These are phyloP conservation scores for Dolichomitus sp. DNA, from an alignment of 2,888 invertebrate genomes.

Conservation along the genomic window DNA sequence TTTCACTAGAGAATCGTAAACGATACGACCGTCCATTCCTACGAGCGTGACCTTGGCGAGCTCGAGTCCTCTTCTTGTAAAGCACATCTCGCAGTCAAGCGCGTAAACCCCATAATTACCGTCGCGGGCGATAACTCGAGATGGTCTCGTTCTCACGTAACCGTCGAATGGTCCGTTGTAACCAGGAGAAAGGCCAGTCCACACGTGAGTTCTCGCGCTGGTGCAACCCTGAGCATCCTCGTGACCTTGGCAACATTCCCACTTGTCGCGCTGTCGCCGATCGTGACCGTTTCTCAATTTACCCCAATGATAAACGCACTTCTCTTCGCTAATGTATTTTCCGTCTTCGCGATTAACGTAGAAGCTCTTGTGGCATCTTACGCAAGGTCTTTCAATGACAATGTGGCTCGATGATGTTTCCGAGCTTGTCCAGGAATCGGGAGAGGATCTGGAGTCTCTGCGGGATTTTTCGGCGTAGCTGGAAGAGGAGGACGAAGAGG, in stretches of 20 bases:
- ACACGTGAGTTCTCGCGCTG: conserved; percentile 91
- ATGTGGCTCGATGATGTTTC: neutral
- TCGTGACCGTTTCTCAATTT: conserved; percentile 87
- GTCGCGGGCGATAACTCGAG: conserved; percentile 87
- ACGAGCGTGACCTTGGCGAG: conserved; percentile 96
- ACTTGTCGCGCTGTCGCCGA: conserved; percentile 79
- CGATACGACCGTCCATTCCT: conserved; percentile 90
- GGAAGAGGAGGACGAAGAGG: too few relatives aligned
- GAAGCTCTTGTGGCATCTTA: conserved; percentile 92
- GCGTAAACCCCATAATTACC: conserved; percentile 90
- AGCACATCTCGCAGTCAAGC: conserved; percentile 99
- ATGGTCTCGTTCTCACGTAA: conserved; percentile 88
- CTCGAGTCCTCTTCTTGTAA: conserved; percentile 95
- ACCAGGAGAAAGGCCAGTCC: conserved; percentile 91
- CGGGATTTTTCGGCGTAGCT: conserved; percentile 48
- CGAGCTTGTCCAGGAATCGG: neutral
- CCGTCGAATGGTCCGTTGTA: conserved; percentile 92
- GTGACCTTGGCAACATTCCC: conserved; percentile 89
- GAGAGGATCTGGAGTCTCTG: conserved; percentile 11
- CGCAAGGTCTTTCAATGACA: conserved; percentile 88
- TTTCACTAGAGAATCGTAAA: conserved; percentile 94
- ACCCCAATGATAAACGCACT: conserved; percentile 97
- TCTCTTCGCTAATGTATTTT: conserved; percentile 89
- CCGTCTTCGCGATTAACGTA: conserved; percentile 90
- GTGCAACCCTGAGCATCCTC: conserved; percentile 90